These are phyloP conservation scores for Amniataba percoides DNA, from an alignment of 2,797 vertebrate species.

Conservation along the genomic window DNA sequence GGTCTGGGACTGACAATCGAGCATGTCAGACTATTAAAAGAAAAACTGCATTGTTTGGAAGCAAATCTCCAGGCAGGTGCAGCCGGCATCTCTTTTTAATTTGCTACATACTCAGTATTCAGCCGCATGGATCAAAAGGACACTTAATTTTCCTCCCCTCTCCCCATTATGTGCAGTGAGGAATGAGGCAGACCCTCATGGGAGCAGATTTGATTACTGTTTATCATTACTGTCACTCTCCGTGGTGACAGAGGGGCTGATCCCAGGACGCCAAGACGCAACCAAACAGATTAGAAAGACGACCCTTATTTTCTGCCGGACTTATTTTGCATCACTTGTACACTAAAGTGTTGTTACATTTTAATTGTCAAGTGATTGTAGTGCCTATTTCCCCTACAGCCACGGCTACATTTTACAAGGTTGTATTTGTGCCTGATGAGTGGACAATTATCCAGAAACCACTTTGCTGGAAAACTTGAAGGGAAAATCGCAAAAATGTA, in stretches of 20 bases:
- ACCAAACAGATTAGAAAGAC: constrained; percentile 75
- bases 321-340: constrained; percentile 76
- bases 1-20: constrained; percentile 50
- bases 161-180: constrained; percentile 75
- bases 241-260: constrained; percentile 70
- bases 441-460: constrained; percentile 32
- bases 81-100: constrained; percentile 79
- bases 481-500: constrained; percentile 36
- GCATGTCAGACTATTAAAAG: constrained; percentile 41
- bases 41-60: constrained; percentile 59
- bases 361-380: constrained; percentile 77
- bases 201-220: constrained; percentile 80
- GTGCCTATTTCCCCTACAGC: constrained; percentile 59
- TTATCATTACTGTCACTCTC: constrained; percentile 83
- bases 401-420: constrained; percentile 44
- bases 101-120: constrained; percentile 79
- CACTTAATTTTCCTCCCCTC: constrained; percentile 81
- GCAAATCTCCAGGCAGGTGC: constrained; percentile 73
- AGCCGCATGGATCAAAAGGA: constrained; percentile 78
- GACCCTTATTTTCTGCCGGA: constrained; percentile 73
- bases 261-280: constrained; percentile 59
- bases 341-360: constrained; percentile 71
- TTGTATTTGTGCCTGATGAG: constrained; percentile 37
- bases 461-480: constrained; percentile 35
- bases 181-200: constrained; percentile 71